Conservation (phyloP, 2,888 invertebrate species). For the Caenorhabditis angaria region DNA sequence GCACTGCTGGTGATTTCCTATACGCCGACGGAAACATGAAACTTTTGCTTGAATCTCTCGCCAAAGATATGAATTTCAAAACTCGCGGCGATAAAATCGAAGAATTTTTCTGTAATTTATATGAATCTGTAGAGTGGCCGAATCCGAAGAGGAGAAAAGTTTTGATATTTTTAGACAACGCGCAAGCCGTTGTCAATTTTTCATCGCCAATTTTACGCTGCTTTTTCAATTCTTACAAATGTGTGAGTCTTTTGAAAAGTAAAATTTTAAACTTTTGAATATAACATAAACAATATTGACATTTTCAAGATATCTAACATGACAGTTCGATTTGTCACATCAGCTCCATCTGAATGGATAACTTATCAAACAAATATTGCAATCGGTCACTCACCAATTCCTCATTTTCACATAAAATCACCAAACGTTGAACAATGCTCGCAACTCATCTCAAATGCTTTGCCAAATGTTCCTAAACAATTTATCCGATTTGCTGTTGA, state of each 20-base stretch:
- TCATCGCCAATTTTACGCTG: constrained; percentile 24
- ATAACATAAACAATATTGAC: no score
- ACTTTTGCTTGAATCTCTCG: constrained; percentile 25
- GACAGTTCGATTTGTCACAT: constrained; percentile 35
- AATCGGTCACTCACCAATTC: constrained; percentile 16
- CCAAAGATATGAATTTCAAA: constrained; percentile 22
- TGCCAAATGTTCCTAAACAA: constrained; percentile 16
- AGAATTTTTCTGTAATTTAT: constrained; percentile 26
- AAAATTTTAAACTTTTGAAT: not conserved
- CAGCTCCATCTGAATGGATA: constrained; percentile 24
- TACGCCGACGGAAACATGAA: constrained; percentile 38
- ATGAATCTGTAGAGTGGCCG: constrained; percentile 25
- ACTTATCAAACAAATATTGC: constrained; percentile 24
- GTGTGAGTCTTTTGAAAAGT: constrained; percentile 1
- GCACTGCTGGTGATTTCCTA: constrained; percentile 24
- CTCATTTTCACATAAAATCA: constrained; percentile 22
- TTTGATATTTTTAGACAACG: constrained; percentile 34
- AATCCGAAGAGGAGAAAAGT: constrained; percentile 20
- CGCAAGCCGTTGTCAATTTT: constrained; percentile 31
- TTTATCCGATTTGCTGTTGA: constrained; percentile 23
- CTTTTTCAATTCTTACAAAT: constrained; percentile 32
- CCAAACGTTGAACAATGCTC: not conserved
- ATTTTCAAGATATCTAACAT: constrained; percentile 28
- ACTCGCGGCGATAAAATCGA: constrained; percentile 24
- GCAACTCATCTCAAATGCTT: constrained; percentile 16